A percentile compares a stretch with the other conserved stretches of the same genome.
These are phyloP conservation scores for Taenaris catops DNA, from an alignment of 2,888 invertebrate species.

Conservation along the genomic window DNA sequence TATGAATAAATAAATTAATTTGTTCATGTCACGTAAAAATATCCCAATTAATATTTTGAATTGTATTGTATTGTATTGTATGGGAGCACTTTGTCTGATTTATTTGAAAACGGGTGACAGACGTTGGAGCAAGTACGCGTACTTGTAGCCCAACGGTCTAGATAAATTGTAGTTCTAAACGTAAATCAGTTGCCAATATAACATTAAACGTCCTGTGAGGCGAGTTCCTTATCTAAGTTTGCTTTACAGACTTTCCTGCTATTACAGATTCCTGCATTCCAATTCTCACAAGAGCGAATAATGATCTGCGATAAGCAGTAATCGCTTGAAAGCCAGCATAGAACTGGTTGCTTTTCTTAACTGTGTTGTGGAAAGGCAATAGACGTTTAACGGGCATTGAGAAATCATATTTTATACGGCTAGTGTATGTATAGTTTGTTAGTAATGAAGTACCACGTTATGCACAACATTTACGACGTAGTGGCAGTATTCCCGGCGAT, in stretches of 20 bases:
- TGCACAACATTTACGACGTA: conserved; percentile 24
- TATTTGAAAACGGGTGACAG: too few species aligned
- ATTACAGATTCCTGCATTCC: conserved; percentile 21
- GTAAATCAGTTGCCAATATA: not conserved
- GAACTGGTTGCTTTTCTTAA: conserved; percentile 23
- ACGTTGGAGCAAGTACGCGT: too few species aligned
- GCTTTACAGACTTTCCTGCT: conserved; percentile 8
- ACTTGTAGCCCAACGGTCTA: too few species aligned
- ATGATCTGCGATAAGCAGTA: conserved; percentile 23
- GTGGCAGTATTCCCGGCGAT: conserved; percentile 42
- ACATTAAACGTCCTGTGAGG: conserved; percentile 6
- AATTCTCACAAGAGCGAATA: conserved; percentile 20
- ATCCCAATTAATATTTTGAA: too few species aligned
- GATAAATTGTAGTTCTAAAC: too few species aligned
- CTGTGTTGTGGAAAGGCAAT: conserved; percentile 18
- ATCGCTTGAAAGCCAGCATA: conserved; percentile 21
- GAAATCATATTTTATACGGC: conserved; percentile 22
- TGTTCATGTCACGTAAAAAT: too few species aligned
- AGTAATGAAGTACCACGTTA: conserved; percentile 19
- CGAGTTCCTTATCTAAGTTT: conserved; percentile 7
- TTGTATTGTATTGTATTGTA: too few species aligned
- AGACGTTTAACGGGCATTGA: conserved; percentile 18
- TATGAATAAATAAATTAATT: too few species aligned
- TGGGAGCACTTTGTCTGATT: too few species aligned
- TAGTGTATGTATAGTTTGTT: conserved; percentile 11